A percentile compares a stretch with the other conserved stretches of the same genome.
Evolutionary conservation across 2,113 vertebrate genomes (phyloP).

Genomic region (Canis aureus): DNA sequence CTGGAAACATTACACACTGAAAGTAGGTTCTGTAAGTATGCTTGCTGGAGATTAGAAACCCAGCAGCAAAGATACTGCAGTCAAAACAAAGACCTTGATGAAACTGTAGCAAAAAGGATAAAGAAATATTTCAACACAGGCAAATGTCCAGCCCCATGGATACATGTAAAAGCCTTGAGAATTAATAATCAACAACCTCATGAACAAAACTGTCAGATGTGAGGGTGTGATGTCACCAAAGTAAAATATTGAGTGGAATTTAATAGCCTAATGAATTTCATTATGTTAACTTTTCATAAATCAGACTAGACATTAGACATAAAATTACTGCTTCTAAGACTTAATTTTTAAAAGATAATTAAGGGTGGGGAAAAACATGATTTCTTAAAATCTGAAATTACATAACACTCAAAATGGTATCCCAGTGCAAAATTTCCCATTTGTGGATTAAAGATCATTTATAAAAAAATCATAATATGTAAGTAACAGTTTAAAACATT

Average conservation of each 20-base stretch:
- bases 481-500: neutral
- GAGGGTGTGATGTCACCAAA: neutral
- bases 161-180: neutral
- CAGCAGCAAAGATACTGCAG: neutral
- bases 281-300: neutral
- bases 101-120: neutral
- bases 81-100: neutral
- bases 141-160: neutral
- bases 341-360: slow-evolving; percentile 1
- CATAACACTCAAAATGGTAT: slow-evolving; percentile 17
- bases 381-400: slow-evolving; percentile 52
- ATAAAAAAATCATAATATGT: neutral
- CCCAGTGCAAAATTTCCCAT: slow-evolving; percentile 16
- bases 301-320: neutral
- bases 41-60: neutral
- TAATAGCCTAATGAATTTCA: neutral
- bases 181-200: neutral
- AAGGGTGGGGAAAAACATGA: neutral
- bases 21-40: neutral
- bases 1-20: neutral
- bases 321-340: slow-evolving; percentile 20
- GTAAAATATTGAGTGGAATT: neutral
- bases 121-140: neutral
- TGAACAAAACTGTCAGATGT: slow-evolving; percentile 11
- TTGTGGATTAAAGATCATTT: slow-evolving; percentile 16